phyloP scores from a whole-genome alignment of 2,888 invertebrate species.

The Unio delphinus region DNA sequence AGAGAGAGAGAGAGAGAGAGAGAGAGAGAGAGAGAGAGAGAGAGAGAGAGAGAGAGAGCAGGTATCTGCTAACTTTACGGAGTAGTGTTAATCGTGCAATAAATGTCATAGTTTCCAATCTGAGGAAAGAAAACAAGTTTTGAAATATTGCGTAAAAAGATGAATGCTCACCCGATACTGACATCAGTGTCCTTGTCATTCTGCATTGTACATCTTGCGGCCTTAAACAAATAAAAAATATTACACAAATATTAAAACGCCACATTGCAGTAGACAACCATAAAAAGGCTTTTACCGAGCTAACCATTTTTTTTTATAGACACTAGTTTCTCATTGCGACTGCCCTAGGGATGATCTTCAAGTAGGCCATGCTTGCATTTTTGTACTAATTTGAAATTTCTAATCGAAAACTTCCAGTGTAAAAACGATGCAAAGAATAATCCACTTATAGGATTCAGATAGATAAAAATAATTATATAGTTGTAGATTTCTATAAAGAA shows the following conservation, averaged over 20 bases:
- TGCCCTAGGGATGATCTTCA: too few relatives aligned
- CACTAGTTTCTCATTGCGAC: too few relatives aligned
- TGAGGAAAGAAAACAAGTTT: neutral
- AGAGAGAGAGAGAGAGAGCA: too few relatives aligned
- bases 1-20: too few relatives aligned
- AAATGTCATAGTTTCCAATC: neutral
- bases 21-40: too few relatives aligned
- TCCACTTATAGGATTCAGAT: neutral
- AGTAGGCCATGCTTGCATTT: too few relatives aligned
- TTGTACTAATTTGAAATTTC: too few relatives aligned
- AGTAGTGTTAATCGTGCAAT: too few relatives aligned
- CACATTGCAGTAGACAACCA: neutral
- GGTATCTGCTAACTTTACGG: too few relatives aligned
- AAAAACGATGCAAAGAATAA: neutral
- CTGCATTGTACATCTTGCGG: slow-evolving; percentile 93
- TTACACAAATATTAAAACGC: neutral
- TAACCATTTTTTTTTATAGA: too few relatives aligned
- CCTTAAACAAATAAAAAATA: slow-evolving; percentile 73
- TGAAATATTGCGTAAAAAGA: neutral
- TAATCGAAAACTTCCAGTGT: too few relatives aligned
- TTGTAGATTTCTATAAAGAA: neutral
- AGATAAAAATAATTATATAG: neutral
- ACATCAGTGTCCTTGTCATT: slow-evolving; percentile 80
- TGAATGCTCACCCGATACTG: slow-evolving; percentile 79
- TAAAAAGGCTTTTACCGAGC: neutral